These are phyloP conservation scores for Pardalotus punctatus DNA, from an alignment of 2,113 vertebrate species.

Conservation along the genomic window DNA sequence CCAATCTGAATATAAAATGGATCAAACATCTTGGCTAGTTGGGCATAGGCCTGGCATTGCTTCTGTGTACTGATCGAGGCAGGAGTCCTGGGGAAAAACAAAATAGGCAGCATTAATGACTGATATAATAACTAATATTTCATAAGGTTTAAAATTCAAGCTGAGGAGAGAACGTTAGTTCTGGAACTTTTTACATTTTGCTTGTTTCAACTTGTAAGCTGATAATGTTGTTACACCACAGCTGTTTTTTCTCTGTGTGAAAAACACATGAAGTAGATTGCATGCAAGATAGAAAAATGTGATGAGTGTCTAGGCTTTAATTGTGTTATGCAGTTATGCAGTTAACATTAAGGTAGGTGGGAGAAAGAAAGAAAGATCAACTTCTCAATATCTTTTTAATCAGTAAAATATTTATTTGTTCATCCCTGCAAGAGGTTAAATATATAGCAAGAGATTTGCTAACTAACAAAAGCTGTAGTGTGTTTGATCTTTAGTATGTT, in stretches of 20 bases:
- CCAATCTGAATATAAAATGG: background rate
- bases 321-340: background rate
- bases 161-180: background rate
- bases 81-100: background rate
- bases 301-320: background rate
- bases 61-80: background rate
- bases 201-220: background rate
- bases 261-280: background rate
- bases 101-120: background rate
- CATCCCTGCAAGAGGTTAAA: background rate
- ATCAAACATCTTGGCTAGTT: background rate
- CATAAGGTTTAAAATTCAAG: background rate
- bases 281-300: background rate
- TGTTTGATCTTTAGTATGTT: background rate
- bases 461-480: background rate
- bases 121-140: background rate
- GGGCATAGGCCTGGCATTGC: background rate
- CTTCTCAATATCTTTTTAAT: slow-evolving; percentile 3
- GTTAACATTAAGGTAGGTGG: background rate
- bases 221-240: background rate
- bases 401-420: slow-evolving; percentile 11
- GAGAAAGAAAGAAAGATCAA: background rate
- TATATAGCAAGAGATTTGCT: background rate
- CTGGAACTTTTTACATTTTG: background rate
- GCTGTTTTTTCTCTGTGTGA: background rate